A percentile compares a stretch with the other conserved stretches of the same genome.
phyloP scores from a whole-genome alignment of 2,113 vertebrate genomes.

The Rattus norvegicus region GRCr8 NC_086027.1:74046501-74047000 shows the following conservation, averaged over 20 bases:
- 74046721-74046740: not conserved
- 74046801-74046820: not conserved
- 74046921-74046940: not conserved
- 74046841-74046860: not conserved
- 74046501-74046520: slow-evolving; percentile 9
- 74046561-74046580: not conserved
- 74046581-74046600: not conserved
- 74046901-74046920: not conserved
- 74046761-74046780: not conserved
- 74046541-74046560: not conserved
- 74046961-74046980: not conserved
- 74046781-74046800: not conserved
- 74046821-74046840: not conserved
- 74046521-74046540: not conserved
- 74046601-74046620: not conserved
- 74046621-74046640: not conserved
- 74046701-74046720: not conserved
- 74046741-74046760: not conserved
- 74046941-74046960: not conserved
- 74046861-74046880: not conserved
- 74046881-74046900: not conserved
- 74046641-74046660: not conserved
- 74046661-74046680: not conserved
- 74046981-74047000: not conserved
- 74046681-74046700: not conserved